Conservation (phyloP, 2,888 invertebrate species). For the Archips crataeganus region DNA sequence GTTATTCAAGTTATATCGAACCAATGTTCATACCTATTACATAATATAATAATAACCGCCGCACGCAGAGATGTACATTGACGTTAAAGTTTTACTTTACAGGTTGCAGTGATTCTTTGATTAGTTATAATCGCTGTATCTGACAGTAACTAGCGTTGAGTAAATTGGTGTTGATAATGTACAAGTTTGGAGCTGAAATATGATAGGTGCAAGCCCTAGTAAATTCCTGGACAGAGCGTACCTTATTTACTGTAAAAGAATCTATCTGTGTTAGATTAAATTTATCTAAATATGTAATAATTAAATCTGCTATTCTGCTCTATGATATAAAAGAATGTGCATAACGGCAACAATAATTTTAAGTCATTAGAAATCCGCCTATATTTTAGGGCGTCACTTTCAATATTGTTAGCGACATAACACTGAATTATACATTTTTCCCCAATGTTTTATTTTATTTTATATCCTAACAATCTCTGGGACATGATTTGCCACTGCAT, state of each 20-base stretch:
- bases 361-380: conserved; percentile 49
- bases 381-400: conserved; percentile 48
- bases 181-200: not conserved
- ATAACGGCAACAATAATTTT: conserved; percentile 27
- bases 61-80: not conserved
- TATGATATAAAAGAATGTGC: conserved; percentile 11
- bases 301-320: not conserved
- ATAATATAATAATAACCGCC: not conserved
- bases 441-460: conserved; percentile 25
- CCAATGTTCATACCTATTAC: too few species aligned
- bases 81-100: not conserved
- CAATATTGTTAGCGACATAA: conserved; percentile 46
- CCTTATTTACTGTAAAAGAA: not conserved
- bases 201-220: not conserved
- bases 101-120: not conserved
- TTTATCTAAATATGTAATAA: not conserved
- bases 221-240: not conserved
- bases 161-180: not conserved
- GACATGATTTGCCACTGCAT: too few species aligned
- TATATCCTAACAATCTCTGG: too few species aligned
- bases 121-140: not conserved
- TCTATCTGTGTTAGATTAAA: not conserved
- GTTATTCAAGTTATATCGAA: too few species aligned
- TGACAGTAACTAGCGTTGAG: not conserved
- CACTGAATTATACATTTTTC: conserved; percentile 44